Percentiles rank a stretch among this genome's conserved stretches.
Evolutionary conservation across 1,140 invertebrate genomes (phyloP).

Genomic region (Chironomus tepperi): DNA sequence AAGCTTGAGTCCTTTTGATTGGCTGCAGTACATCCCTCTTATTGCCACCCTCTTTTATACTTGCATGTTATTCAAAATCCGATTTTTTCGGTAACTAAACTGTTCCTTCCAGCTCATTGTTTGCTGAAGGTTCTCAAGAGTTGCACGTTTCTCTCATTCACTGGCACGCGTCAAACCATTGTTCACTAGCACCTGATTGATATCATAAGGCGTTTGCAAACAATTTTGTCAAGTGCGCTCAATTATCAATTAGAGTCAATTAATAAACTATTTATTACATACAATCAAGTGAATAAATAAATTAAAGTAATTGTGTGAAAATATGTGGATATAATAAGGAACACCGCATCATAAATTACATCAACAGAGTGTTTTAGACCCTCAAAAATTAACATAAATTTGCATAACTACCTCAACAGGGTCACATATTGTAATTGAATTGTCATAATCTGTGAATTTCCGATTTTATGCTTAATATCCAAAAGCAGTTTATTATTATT

Average conservation of each 20-base stretch:
- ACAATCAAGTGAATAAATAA: neutral
- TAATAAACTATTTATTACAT: neutral
- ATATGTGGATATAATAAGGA: too few relatives aligned
- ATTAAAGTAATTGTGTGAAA: neutral
- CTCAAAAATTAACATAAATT: neutral
- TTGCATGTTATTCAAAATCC: neutral
- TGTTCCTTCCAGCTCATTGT: neutral
- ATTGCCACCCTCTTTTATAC: neutral
- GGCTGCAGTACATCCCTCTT: neutral
- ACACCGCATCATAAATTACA: too few relatives aligned
- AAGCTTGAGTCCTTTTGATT: neutral
- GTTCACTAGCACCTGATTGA: neutral
- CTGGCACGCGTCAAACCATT: neutral
- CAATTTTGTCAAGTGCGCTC: neutral
- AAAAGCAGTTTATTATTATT: neutral
- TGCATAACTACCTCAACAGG: neutral
- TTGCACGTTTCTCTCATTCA: neutral
- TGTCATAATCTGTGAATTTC: neutral
- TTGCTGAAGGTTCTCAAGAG: neutral
- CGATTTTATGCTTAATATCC: too few relatives aligned
- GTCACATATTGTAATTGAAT: neutral
- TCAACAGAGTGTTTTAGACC: neutral
- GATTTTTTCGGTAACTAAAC: neutral
- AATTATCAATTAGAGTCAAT: conserved; percentile 5
- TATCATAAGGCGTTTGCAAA: conserved; percentile 4